Evolutionary conservation across 2,797 vertebrate genomes (phyloP).

Genomic region (Clarias pachynema): DNA sequence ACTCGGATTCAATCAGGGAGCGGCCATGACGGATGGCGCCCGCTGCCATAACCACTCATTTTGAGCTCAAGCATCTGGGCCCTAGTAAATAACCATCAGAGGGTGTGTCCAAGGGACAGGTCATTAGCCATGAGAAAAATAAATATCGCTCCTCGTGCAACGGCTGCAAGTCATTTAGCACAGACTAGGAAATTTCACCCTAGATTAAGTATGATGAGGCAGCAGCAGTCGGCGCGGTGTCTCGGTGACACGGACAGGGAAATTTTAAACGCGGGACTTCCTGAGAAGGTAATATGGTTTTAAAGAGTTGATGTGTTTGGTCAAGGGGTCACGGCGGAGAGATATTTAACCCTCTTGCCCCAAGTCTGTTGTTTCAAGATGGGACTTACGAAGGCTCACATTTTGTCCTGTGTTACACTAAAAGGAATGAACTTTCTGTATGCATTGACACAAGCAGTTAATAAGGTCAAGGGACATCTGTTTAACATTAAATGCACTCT

Average conservation of each 20-base stretch:
- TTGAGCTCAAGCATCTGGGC: constrained; percentile 99
- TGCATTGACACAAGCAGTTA: constrained; percentile 16
- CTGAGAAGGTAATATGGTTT: constrained; percentile 85
- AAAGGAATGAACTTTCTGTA: constrained; percentile 13
- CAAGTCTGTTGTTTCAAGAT: constrained; percentile 3
- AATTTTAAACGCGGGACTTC: constrained; percentile 89
- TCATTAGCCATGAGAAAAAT: constrained; percentile 99
- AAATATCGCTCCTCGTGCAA: constrained; percentile 98
- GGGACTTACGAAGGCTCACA: not conserved
- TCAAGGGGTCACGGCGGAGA: constrained; percentile 37
- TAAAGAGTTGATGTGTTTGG: constrained; percentile 78
- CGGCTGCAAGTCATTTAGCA: constrained; percentile 99
- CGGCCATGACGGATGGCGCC: constrained; percentile 92
- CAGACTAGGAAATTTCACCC: constrained; percentile 98
- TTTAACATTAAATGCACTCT: constrained; percentile 28
- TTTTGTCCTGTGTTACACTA: constrained; percentile 22
- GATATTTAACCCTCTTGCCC: constrained; percentile 23
- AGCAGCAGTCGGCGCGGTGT: constrained; percentile 92
- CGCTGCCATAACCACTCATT: constrained; percentile 99
- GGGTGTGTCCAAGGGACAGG: constrained; percentile 98
- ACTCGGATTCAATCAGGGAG: constrained; percentile 94
- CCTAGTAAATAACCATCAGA: constrained; percentile 99
- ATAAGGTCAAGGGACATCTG: constrained; percentile 41
- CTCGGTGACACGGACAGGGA: constrained; percentile 84
- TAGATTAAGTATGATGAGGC: constrained; percentile 99